These are phyloP conservation scores for Harlomillsia oculata DNA, from an alignment of 1,140 invertebrate genomes.

Conservation along the genomic window DNA sequence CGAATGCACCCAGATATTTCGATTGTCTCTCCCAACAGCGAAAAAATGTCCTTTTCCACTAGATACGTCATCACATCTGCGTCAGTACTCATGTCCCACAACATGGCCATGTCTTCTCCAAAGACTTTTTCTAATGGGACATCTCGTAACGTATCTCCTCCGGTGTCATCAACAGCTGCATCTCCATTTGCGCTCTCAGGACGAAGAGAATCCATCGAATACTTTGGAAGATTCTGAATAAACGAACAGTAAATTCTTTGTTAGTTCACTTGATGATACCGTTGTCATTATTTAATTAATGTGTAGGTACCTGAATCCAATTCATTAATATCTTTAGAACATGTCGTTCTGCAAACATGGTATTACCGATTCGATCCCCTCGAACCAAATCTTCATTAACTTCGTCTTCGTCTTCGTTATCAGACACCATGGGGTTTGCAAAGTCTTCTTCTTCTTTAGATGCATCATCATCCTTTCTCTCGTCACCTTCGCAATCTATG, in stretches of 20 bases:
- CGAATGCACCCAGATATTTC: constrained; percentile 5
- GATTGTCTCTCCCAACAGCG: constrained; percentile 25
- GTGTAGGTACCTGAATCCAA: constrained; percentile 25
- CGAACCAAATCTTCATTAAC: constrained; percentile 16
- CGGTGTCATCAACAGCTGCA: constrained; percentile 2
- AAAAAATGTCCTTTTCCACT: constrained; percentile 21
- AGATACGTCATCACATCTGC: constrained; percentile 29
- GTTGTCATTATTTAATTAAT: not conserved
- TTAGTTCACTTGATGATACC: not conserved
- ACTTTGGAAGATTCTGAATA: constrained; percentile 19
- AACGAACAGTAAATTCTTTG: not conserved
- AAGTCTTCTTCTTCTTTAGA: constrained; percentile 7
- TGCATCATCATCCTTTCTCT: not conserved
- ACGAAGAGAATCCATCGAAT: constrained; percentile 1
- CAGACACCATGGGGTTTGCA: constrained; percentile 27
- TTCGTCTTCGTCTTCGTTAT: constrained; percentile 14
- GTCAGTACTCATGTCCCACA: constrained; percentile 35
- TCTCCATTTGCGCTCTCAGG: not conserved
- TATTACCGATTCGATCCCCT: constrained; percentile 31
- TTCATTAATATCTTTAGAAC: constrained; percentile 31
- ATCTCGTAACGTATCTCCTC: not conserved
- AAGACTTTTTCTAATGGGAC: constrained; percentile 11
- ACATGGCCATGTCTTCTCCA: constrained; percentile 24
- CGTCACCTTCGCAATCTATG: no score
- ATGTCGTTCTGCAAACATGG: constrained; percentile 31